Evolutionary conservation across 2,113 vertebrate species (phyloP).

Genomic region (Leptobrachium leishanense): DNA sequence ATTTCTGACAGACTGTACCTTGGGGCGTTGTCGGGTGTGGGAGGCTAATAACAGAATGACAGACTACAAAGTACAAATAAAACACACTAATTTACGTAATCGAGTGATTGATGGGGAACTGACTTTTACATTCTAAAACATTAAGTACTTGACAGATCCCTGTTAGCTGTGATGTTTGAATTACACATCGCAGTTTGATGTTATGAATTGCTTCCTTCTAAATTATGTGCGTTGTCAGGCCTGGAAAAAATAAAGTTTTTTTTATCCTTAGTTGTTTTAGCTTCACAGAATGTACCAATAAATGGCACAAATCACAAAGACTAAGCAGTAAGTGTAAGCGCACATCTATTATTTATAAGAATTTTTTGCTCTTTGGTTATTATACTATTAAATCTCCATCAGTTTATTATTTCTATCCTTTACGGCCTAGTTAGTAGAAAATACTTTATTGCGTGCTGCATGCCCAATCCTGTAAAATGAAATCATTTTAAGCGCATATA

Average conservation of each 20-base stretch:
- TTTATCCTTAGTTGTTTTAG: background rate
- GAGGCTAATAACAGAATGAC: background rate
- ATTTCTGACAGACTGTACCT: background rate
- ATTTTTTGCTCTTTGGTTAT: constrained; percentile 13
- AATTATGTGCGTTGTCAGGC: background rate
- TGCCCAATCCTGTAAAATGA: too few species aligned
- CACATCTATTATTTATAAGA: constrained; percentile 27
- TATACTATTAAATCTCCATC: background rate
- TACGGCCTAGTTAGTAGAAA: background rate
- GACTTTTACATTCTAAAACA: background rate
- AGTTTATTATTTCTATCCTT: background rate
- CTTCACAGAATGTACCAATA: background rate
- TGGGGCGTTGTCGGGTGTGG: background rate
- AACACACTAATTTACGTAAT: background rate
- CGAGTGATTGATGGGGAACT: background rate
- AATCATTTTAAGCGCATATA: too few species aligned
- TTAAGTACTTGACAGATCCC: background rate
- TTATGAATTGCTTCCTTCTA: background rate
- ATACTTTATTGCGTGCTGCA: too few species aligned
- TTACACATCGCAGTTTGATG: background rate
- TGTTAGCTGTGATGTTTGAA: background rate
- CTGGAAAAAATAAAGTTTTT: background rate
- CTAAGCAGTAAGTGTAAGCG: background rate
- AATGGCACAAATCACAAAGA: background rate
- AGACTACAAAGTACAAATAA: background rate